Evolutionary conservation across 2,888 invertebrate genomes (phyloP).

Genomic region (Mycalesis mineus): DNA sequence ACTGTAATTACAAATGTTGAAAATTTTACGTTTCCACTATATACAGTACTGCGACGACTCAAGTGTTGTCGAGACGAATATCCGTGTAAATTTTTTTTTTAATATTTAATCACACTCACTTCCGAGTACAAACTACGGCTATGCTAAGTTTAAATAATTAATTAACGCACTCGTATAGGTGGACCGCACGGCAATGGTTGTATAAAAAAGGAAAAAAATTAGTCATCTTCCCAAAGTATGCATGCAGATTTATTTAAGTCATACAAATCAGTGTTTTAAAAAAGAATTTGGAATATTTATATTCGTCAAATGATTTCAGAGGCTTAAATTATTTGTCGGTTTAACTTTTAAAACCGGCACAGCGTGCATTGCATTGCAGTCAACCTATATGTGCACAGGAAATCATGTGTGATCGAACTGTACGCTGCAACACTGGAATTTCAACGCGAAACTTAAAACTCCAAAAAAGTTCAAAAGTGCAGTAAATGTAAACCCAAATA

Average conservation of each 20-base stretch:
- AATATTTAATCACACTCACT: constrained; percentile 30
- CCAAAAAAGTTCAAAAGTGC: too few species aligned
- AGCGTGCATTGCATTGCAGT: not conserved
- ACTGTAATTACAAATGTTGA: not conserved
- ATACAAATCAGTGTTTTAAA: too few species aligned
- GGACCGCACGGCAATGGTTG: not conserved
- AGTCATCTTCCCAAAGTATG: too few species aligned
- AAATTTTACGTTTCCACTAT: constrained; percentile 6
- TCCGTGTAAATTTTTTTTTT: constrained; percentile 31
- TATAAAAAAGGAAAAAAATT: not conserved
- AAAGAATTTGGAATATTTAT: too few species aligned
- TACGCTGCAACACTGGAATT: not conserved
- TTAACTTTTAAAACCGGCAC: not conserved
- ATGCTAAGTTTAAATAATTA: constrained; percentile 58
- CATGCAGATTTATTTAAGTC: too few species aligned
- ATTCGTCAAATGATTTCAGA: too few species aligned
- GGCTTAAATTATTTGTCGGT: too few species aligned
- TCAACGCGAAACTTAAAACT: too few species aligned
- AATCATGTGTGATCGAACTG: not conserved
- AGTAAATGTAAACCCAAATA: too few species aligned
- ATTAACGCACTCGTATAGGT: not conserved
- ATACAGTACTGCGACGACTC: constrained; percentile 1
- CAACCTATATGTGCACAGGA: not conserved
- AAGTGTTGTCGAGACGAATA: constrained; percentile 12
- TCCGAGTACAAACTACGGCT: constrained; percentile 31